A percentile compares a stretch with the other conserved stretches of the same genome.
Conservation (phyloP, 2,113 vertebrate genomes). For the Hippocampus mohnikei region DNA sequence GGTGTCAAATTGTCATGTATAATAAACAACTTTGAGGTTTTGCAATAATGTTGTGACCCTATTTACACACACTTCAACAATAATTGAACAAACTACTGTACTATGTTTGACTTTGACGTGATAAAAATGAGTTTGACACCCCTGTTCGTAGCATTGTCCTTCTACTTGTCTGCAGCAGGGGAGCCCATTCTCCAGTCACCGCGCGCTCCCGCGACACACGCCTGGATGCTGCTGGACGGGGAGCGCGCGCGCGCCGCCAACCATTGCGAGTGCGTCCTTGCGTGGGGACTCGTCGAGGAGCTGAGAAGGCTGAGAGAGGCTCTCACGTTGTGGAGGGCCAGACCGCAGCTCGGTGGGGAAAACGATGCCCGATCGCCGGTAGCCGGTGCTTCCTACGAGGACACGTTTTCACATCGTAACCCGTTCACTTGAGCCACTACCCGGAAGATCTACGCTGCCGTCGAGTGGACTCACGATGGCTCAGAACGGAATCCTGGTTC, state of each 20-base stretch:
- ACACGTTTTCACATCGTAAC: conserved; percentile 21
- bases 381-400: conserved; percentile 19
- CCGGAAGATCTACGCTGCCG: not conserved
- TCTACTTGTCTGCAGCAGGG: conserved; percentile 16
- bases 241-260: conserved; percentile 28
- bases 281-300: conserved; percentile 33
- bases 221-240: conserved; percentile 36
- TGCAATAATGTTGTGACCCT: too few species aligned
- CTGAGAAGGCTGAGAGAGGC: conserved; percentile 31
- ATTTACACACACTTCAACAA: too few species aligned
- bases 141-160: not conserved
- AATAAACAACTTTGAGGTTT: too few species aligned
- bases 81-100: too few species aligned
- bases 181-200: conserved; percentile 11
- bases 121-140: too few species aligned
- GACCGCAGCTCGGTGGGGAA: not conserved
- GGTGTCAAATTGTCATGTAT: too few species aligned
- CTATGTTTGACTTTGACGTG: too few species aligned
- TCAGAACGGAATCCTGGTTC: conserved; percentile 59
- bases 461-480: conserved; percentile 61
- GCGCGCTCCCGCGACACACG: conserved; percentile 46
- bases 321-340: conserved; percentile 20
- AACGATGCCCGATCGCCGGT: conserved; percentile 1
- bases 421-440: not conserved
- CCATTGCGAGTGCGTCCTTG: conserved; percentile 8